Conservation (phyloP, 2,113 vertebrate species). For the Alectura lathami region DNA sequence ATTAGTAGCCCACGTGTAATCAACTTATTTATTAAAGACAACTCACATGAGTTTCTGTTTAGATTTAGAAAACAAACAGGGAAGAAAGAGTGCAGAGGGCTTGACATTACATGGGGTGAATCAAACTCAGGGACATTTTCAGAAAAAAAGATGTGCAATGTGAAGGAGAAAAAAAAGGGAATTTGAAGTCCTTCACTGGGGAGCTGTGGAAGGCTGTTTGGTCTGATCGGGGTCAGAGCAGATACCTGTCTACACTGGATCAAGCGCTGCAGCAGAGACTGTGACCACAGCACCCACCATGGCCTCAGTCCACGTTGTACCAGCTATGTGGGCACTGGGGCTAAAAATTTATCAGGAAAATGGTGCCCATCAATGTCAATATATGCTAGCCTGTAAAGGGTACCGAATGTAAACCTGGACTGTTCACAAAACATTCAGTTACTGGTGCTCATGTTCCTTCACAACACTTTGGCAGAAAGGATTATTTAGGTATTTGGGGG, state of each 20-base stretch:
- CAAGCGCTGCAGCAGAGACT: neutral
- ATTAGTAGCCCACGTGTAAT: fast-evolving
- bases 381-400: neutral
- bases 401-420: neutral
- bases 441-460: neutral
- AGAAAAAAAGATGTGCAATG: neutral
- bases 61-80: neutral
- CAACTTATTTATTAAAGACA: neutral
- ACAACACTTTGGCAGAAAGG: neutral
- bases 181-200: neutral
- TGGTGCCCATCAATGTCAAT: fast-evolving
- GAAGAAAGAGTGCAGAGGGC: neutral
- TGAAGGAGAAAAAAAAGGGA: neutral
- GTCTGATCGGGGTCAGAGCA: neutral
- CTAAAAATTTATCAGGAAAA: neutral
- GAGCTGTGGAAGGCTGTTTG: neutral
- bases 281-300: fast-evolving
- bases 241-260: neutral
- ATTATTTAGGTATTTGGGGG: neutral
- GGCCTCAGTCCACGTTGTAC: neutral
- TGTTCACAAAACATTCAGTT: neutral
- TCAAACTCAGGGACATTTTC: neutral
- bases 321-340: fast-evolving
- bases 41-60: neutral
- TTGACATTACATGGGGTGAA: neutral